Percentiles rank a stretch among this genome's conserved stretches.
These are phyloP conservation scores for Mayetiola destructor DNA, from an alignment of 2,888 invertebrate species.

Conservation along the genomic window DNA sequence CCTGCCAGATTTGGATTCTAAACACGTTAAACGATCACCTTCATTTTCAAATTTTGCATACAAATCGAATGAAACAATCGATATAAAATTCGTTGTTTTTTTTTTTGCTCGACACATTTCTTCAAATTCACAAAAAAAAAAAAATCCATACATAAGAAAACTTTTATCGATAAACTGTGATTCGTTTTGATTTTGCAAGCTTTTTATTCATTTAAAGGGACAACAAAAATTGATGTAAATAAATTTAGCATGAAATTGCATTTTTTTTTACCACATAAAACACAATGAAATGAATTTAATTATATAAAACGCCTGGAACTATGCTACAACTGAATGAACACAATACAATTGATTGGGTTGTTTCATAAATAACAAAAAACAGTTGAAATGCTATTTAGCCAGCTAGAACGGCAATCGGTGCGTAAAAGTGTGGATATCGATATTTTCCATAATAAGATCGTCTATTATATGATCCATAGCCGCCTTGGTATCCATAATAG, in stretches of 20 bases:
- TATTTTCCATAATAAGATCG: neutral
- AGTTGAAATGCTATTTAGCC: neutral
- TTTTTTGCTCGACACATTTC: neutral
- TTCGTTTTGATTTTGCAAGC: neutral
- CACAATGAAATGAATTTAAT: neutral
- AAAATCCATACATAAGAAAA: neutral
- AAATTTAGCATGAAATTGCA: neutral
- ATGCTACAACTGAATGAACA: neutral
- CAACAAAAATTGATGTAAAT: neutral
- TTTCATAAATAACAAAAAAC: neutral
- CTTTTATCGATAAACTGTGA: neutral
- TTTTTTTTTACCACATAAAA: constrained; percentile 1
- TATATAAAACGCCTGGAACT: neutral
- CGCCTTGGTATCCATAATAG: neutral
- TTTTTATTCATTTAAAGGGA: neutral
- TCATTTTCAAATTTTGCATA: neutral
- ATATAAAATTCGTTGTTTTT: neutral
- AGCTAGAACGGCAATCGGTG: neutral
- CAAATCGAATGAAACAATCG: neutral
- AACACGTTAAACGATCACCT: neutral
- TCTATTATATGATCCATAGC: neutral
- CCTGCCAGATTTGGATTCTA: neutral
- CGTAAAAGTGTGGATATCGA: constrained; percentile 4
- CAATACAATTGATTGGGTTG: neutral
- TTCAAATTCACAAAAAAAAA: neutral